Percentiles rank a stretch among this genome's conserved stretches.
phyloP scores from a whole-genome alignment of 2,888 invertebrate genomes.

The Xanthorhoe spadicearia region DNA sequence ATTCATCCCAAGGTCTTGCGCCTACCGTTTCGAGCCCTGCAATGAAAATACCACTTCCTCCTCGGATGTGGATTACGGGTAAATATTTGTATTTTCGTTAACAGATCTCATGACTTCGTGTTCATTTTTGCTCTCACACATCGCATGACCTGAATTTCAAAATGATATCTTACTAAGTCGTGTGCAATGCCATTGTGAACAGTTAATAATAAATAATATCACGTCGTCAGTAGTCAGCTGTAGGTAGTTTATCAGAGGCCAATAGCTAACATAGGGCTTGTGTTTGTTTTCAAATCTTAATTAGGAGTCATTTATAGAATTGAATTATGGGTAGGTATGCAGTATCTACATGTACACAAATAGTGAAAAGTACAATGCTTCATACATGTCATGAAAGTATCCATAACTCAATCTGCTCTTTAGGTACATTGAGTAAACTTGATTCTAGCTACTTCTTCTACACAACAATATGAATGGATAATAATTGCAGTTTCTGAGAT shows the following conservation, averaged over 20 bases:
- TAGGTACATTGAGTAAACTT: too few species aligned
- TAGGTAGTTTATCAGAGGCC: not conserved
- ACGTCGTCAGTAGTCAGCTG: too few species aligned
- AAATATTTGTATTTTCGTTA: conserved; percentile 42
- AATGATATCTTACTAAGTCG: not conserved
- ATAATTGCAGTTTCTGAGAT: too few species aligned
- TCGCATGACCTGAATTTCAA: conserved; percentile 23
- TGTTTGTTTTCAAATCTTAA: not conserved
- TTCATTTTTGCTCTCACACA: conserved; percentile 13
- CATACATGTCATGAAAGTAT: not conserved
- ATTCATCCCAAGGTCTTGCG: conserved; percentile 76
- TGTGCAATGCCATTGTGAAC: conserved; percentile 3
- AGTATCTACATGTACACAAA: too few species aligned
- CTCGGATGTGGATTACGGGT: conserved; percentile 81
- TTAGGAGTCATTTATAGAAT: too few species aligned
- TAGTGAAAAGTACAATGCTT: not conserved
- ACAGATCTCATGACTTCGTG: conserved; percentile 17
- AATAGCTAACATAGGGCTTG: not conserved
- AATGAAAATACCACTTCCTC: conserved; percentile 81
- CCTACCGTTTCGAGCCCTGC: conserved; percentile 66
- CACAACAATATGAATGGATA: too few species aligned
- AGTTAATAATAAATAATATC: too few species aligned
- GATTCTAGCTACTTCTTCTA: too few species aligned
- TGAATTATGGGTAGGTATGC: too few species aligned
- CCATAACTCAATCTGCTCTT: too few species aligned